A percentile compares a stretch with the other conserved stretches of the same genome.
Evolutionary conservation across 2,888 invertebrate species (phyloP).

Genomic region (Drosophila atripex): DNA sequence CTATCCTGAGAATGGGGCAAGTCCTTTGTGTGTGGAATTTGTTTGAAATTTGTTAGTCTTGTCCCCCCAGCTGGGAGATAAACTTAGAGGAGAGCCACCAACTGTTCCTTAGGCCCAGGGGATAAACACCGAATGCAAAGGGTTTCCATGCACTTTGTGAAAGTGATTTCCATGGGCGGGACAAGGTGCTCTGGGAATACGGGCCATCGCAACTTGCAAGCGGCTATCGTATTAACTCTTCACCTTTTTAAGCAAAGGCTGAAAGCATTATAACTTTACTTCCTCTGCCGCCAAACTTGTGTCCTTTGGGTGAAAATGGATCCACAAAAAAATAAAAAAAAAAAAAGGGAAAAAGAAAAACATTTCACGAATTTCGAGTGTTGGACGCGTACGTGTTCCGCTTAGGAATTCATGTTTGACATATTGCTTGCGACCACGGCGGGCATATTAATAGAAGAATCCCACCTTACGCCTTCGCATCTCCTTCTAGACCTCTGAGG

Average conservation of each 20-base stretch:
- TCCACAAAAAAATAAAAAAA: slow-evolving; percentile 3
- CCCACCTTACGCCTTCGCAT: slow-evolving; percentile 11
- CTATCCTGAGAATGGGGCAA: slow-evolving; percentile 50
- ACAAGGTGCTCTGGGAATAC: slow-evolving; percentile 69
- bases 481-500: slow-evolving; percentile 4
- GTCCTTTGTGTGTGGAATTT: slow-evolving; percentile 76
- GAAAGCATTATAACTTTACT: slow-evolving; percentile 65
- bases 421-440: slow-evolving; percentile 68
- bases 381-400: slow-evolving; percentile 69
- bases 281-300: slow-evolving; percentile 24
- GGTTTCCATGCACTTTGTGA: slow-evolving; percentile 64
- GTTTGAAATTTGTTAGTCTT: slow-evolving; percentile 80
- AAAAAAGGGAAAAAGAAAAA: slow-evolving; percentile 11
- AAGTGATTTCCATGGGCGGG: slow-evolving; percentile 66
- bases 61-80: slow-evolving; percentile 68
- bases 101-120: slow-evolving; percentile 29
- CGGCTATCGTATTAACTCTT: slow-evolving; percentile 64
- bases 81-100: slow-evolving; percentile 49
- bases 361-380: slow-evolving; percentile 73
- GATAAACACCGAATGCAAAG: slow-evolving; percentile 47
- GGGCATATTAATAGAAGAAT: slow-evolving; percentile 68
- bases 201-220: slow-evolving; percentile 17
- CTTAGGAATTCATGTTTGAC: slow-evolving; percentile 74
- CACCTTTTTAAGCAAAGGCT: slow-evolving; percentile 48
- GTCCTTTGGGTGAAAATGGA: slow-evolving; percentile 53